Base-by-base conservation (phyloP, 1,140 invertebrate species). In the Drosophila sucinea region DNA sequence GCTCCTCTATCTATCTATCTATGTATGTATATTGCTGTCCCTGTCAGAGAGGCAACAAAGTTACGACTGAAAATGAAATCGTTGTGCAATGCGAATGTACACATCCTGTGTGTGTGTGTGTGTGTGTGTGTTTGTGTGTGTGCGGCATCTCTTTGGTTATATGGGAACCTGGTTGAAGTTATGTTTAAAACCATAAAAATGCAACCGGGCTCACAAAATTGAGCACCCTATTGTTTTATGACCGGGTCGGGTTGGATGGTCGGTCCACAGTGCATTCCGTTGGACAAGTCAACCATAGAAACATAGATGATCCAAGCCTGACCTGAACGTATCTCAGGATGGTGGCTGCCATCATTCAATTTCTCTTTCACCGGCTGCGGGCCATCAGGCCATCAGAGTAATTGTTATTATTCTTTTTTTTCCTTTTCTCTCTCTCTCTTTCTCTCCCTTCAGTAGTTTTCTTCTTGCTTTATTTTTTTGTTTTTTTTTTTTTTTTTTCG, bases 401-500 rank as follows among this genome's bases (percentile, higher is more conserved):
- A 86, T 86, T 86, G 83, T 86, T 86, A 86, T 86, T 87, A 84
- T 86, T 73, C 65, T 74, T 68, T 71, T 29, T 29, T 41, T 51
- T 60, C 62, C 29, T 56, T 32, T 51, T 55, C 40, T 44, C 25
- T 40, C 51, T 72, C 10, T 38, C 4, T 30, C 4, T 30, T 30
- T 2, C 4, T 10, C 35, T 38, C 35, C 35, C 10, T 38, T 38
- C 10, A 10, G 10, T 38, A 38, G 35, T 38, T 38, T 38, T 10
- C 35, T 38, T 38, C 33, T 8, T 35, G 33, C 33, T 75, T 38
- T 67, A 25, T 40, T 47, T 40, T 41, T 35, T 32, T 38, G 60
- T 51, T 70, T 58, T 58, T 51, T 57, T 44, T 71, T 32, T 32
- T 17, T 17, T 17, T 17, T 17, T 17, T 17, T 17, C 17, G 17